A percentile compares a stretch with the other conserved stretches of the same genome.
These are phyloP conservation scores for Girardinus metallicus DNA, from an alignment of 2,797 vertebrate species.

Conservation along the genomic window DNA sequence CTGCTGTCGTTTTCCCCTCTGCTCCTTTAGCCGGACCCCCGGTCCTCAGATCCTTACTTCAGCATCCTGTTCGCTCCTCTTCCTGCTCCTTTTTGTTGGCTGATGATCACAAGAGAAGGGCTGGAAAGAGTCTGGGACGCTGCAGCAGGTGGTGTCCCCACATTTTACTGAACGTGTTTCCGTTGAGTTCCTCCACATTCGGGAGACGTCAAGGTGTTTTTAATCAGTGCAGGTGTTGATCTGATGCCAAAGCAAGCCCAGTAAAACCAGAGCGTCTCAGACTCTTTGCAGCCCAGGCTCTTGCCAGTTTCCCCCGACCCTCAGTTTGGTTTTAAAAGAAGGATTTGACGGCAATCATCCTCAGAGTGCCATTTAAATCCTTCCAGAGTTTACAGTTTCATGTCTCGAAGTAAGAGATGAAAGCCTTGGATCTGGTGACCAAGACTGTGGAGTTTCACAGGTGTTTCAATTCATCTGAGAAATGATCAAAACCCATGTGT, in stretches of 20 bases:
- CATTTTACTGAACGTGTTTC: slow-evolving; percentile 9
- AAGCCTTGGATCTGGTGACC: slow-evolving; percentile 42
- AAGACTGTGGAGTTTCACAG: slow-evolving; percentile 7
- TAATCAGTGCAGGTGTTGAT: slow-evolving; percentile 22
- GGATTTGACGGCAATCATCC: slow-evolving; percentile 69
- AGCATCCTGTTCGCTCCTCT: slow-evolving; percentile 43
- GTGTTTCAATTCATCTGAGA: slow-evolving; percentile 32
- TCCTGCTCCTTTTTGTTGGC: slow-evolving; percentile 49
- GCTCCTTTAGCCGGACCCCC: slow-evolving; percentile 44
- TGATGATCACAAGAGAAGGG: slow-evolving; percentile 45
- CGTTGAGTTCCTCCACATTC: slow-evolving; percentile 19
- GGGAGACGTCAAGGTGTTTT: slow-evolving; percentile 4
- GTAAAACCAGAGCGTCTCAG: slow-evolving; percentile 49
- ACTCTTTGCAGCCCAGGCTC: slow-evolving; percentile 44
- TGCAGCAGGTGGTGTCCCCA: slow-evolving; percentile 9
- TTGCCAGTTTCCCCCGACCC: slow-evolving; percentile 34
- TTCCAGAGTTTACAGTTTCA: slow-evolving; percentile 71
- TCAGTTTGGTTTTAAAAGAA: slow-evolving; percentile 63
- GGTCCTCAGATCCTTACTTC: slow-evolving; percentile 40
- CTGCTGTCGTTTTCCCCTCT: slow-evolving; percentile 31
- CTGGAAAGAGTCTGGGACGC: slow-evolving; percentile 50
- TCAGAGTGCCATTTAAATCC: slow-evolving; percentile 74
- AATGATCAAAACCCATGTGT: slow-evolving; percentile 24
- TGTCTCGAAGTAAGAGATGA: slow-evolving; percentile 46
- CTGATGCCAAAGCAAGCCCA: slow-evolving; percentile 41